A percentile compares a stretch with the other conserved stretches of the same genome.
These are phyloP conservation scores for Notodonta ziczac DNA, from an alignment of 2,888 invertebrate species.

Conservation along the genomic window DNA sequence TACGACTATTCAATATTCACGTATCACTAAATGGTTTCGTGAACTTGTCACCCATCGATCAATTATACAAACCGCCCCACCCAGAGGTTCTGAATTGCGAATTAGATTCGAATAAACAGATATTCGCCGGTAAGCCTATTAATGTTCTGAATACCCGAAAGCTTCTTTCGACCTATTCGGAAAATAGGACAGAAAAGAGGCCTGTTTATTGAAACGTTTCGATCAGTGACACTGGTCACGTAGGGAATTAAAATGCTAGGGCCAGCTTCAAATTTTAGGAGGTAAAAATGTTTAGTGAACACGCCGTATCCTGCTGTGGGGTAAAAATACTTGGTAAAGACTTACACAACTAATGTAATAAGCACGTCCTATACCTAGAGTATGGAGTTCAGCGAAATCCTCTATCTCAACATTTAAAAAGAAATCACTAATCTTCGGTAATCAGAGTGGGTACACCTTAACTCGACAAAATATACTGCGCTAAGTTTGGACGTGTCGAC, in stretches of 20 bases:
- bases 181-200: neutral
- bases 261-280: neutral
- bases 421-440: neutral
- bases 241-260: neutral
- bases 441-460: neutral
- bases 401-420: too few relatives aligned
- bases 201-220: slow-evolving; percentile 3
- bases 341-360: too few relatives aligned
- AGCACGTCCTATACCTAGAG: too few relatives aligned
- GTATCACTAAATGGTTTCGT: neutral
- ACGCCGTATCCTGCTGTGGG: too few relatives aligned
- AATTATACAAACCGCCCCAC: neutral
- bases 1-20: too few relatives aligned
- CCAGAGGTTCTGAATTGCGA: neutral
- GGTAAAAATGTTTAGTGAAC: neutral
- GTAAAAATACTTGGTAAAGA: too few relatives aligned
- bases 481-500: slow-evolving; percentile 26
- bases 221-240: neutral
- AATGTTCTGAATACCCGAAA: slow-evolving; percentile 1
- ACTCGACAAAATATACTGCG: slow-evolving; percentile 17
- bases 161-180: slow-evolving; percentile 1
- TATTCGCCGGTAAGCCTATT: slow-evolving; percentile 1
- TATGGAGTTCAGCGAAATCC: too few relatives aligned
- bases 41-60: neutral
- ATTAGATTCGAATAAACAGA: slow-evolving; percentile 5